These are phyloP conservation scores for Thera britannica DNA, from an alignment of 2,888 invertebrate genomes.

Conservation along the genomic window DNA sequence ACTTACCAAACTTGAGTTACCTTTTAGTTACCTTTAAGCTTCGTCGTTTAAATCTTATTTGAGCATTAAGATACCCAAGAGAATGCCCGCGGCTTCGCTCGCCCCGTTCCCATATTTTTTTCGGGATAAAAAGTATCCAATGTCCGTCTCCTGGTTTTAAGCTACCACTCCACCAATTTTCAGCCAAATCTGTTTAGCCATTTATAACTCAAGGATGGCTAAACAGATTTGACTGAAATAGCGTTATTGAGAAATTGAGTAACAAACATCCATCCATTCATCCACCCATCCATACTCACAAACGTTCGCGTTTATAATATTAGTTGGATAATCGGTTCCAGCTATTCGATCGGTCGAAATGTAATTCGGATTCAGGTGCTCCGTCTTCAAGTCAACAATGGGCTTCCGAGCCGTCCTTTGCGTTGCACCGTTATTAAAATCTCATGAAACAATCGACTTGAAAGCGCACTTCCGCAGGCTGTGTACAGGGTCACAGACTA, in stretches of 20 bases:
- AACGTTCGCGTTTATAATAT: too few species aligned
- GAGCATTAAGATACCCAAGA: background rate
- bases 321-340: constrained; percentile 5
- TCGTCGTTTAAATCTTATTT: background rate
- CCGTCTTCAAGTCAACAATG: constrained; percentile 80
- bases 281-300: too few species aligned
- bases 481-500: constrained; percentile 61
- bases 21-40: background rate
- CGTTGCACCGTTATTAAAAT: constrained; percentile 84
- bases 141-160: too few species aligned
- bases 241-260: too few species aligned
- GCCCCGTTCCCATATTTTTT: too few species aligned
- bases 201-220: too few species aligned
- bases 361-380: constrained; percentile 38
- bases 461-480: constrained; percentile 79
- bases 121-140: too few species aligned
- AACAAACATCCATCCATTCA: too few species aligned
- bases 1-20: too few species aligned
- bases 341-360: constrained; percentile 37
- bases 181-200: background rate
- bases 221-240: too few species aligned
- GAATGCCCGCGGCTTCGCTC: too few species aligned
- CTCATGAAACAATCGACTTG: constrained; percentile 83
- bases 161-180: too few species aligned
- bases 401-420: constrained; percentile 74